Evolutionary conservation across 37 sponge, comb jelly and placozoan genomes (phyloP).

Genomic region (Cladorhizidae sp.): DNA sequence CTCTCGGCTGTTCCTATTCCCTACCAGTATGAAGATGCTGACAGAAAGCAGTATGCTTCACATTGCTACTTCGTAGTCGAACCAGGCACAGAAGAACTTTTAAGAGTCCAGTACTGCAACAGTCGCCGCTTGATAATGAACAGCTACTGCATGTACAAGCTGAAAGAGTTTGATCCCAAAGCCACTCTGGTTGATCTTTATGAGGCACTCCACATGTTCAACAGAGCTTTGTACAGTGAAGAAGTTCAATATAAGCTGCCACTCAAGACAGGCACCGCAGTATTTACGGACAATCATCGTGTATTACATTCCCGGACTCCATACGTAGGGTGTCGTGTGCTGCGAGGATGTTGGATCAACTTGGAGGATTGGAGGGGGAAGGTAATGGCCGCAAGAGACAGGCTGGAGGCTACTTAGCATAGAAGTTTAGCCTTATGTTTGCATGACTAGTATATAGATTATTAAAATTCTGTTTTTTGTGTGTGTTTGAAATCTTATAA

Average conservation of each 20-base stretch:
- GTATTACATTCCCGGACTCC: conserved; percentile 13
- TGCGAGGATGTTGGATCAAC: conserved; percentile 26
- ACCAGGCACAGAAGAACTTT: background rate
- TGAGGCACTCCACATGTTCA: conserved; percentile 15
- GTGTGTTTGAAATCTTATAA: too few relatives aligned
- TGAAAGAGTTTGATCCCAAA: background rate
- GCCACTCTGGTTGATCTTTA: conserved; percentile 9
- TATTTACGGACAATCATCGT: conserved; percentile 16
- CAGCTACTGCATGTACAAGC: background rate
- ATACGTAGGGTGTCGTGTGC: background rate
- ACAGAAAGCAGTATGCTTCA: background rate
- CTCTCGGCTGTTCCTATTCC: conserved; percentile 13
- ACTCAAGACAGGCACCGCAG: conserved; percentile 1
- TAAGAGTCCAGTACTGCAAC: conserved; percentile 11
- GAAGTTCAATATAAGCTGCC: background rate
- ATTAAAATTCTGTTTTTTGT: too few relatives aligned
- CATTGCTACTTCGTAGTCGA: background rate
- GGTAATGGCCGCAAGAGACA: conserved; percentile 4
- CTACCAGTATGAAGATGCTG: conserved; percentile 6
- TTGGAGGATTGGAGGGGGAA: conserved; percentile 13
- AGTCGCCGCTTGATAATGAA: background rate
- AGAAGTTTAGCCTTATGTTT: too few relatives aligned
- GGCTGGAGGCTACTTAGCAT: background rate
- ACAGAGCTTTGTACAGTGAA: background rate
- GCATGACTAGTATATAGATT: too few relatives aligned